phyloP scores from a whole-genome alignment of 2,797 vertebrate genomes.

The Gila robusta region DNA sequence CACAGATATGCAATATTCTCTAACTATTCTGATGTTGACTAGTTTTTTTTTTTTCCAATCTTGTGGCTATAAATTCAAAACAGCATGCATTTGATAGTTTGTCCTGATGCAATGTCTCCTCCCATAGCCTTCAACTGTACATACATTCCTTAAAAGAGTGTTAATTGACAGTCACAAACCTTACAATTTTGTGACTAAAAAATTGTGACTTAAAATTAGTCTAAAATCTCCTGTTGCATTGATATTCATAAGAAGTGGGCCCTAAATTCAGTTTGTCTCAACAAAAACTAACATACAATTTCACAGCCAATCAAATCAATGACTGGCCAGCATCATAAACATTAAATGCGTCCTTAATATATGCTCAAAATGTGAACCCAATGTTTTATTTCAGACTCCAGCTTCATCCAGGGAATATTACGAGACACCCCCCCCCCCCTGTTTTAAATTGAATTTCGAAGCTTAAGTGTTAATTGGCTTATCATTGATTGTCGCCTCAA shows the following conservation, averaged over 20 bases:
- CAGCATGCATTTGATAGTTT: not conserved
- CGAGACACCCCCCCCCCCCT: rapidly evolving
- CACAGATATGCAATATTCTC: not conserved
- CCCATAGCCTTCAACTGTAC: not conserved
- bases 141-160: not conserved
- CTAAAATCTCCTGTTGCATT: not conserved
- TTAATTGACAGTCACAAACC: no score
- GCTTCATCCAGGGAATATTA: not conserved
- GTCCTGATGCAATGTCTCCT: not conserved
- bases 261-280: not conserved
- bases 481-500: constrained; percentile 67
- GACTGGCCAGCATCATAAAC: not conserved
- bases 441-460: constrained; percentile 13
- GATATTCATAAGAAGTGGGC: not conserved
- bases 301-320: not conserved
- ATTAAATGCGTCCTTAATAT: not conserved
- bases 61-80: not conserved
- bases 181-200: no score
- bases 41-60: not conserved
- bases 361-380: not conserved
- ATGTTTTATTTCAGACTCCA: not conserved
- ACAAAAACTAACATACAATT: not conserved
- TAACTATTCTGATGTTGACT: not conserved
- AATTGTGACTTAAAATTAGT: not conserved
- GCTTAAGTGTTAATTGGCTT: constrained; percentile 73